Percentiles rank a stretch among this genome's conserved stretches.
phyloP scores from a whole-genome alignment of 1,140 invertebrate genomes.

The Chionoecetes opilio region DNA sequence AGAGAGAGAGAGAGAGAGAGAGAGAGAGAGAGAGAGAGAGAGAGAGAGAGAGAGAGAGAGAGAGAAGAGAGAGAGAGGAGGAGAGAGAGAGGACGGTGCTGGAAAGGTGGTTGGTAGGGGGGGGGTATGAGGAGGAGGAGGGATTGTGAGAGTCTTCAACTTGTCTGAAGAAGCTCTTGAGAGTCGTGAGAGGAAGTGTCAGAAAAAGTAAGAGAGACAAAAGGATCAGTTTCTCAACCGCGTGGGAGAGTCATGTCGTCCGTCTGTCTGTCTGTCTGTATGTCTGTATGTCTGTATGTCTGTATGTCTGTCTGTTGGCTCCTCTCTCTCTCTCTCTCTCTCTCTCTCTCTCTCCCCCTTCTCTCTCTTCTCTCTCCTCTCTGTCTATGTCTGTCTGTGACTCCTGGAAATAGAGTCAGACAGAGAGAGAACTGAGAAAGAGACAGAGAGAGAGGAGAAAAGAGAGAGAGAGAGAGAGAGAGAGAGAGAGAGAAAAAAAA shows the following conservation, averaged over 20 bases:
- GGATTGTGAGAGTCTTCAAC: conserved; percentile 32
- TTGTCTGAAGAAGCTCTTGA: conserved; percentile 28
- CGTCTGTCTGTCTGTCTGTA: background rate
- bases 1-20: conserved; percentile 3
- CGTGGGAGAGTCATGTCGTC: background rate
- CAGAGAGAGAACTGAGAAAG: background rate
- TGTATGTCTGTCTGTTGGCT: background rate
- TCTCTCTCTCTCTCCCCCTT: no score
- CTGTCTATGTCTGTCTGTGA: no score
- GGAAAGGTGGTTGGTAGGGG: no score
- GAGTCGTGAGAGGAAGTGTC: conserved; percentile 24
- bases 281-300: background rate
- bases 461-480: no score
- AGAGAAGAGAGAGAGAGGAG: conserved; percentile 24
- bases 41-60: conserved; percentile 31
- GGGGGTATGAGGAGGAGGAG: background rate
- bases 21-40: background rate
- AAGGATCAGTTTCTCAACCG: conserved; percentile 8
- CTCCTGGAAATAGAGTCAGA: no score
- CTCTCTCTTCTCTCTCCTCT: no score
- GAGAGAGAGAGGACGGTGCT: background rate
- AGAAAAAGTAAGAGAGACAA: conserved; percentile 30
- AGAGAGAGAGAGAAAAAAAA: no score
- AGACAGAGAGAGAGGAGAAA: background rate
- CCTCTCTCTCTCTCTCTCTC: no score